These are phyloP conservation scores for Tortrix viridana DNA, from an alignment of 2,888 invertebrate genomes.

Conservation along the genomic window DNA sequence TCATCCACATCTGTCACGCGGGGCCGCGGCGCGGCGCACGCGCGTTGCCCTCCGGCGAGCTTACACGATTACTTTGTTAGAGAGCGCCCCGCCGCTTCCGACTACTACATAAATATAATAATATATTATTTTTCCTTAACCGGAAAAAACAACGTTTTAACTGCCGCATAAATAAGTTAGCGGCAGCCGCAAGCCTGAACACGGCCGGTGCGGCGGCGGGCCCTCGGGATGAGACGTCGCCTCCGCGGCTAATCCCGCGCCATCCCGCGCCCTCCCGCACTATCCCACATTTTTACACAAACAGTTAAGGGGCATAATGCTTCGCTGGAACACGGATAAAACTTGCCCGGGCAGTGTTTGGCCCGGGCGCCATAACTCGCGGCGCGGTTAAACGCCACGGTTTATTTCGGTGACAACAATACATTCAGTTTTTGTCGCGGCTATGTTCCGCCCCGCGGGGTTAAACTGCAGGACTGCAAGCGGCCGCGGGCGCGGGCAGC, in stretches of 20 bases:
- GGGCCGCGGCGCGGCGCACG: too few species aligned
- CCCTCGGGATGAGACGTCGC: neutral
- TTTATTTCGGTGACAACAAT: constrained; percentile 4
- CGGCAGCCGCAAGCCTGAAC: too few species aligned
- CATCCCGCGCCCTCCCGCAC: neutral
- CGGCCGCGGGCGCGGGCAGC: neutral
- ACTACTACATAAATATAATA: too few species aligned
- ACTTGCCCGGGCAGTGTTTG: neutral
- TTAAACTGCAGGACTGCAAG: neutral
- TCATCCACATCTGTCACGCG: too few species aligned
- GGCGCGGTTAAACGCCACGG: constrained; percentile 4
- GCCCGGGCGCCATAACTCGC: constrained; percentile 3
- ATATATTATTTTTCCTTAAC: too few species aligned
- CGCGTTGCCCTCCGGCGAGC: too few species aligned
- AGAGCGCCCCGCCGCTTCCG: too few species aligned
- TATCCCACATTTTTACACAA: neutral
- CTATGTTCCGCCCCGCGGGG: neutral
- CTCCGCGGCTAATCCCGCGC: neutral
- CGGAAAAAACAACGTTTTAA: neutral
- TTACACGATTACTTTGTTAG: too few species aligned
- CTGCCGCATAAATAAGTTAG: neutral
- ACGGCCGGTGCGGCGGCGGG: neutral
- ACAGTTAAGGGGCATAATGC: neutral
- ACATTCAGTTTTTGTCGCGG: neutral
- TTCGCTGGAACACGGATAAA: neutral